Evolutionary conservation across 2,888 invertebrate genomes (phyloP), one percentile per base, ranked within the genome.

Genomic region (Blastobasis adustella): DNA sequence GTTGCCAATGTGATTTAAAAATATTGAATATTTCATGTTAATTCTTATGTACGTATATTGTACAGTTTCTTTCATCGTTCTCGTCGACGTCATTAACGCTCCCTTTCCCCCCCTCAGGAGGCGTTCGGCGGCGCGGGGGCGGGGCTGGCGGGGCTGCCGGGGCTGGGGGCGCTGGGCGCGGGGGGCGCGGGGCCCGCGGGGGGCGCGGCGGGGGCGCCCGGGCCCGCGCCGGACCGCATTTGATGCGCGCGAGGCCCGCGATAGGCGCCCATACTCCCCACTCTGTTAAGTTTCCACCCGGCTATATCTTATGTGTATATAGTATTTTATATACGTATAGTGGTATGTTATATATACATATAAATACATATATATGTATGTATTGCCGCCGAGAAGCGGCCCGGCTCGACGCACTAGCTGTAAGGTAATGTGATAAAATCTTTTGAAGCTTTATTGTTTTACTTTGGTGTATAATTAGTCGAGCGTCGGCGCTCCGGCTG

Each of bases 221-320:
- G 65, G 47, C 45, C 66, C 49, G 60, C 42, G 42, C 66, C 80
- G 60, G 78, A 73, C 68, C 83, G 85, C 71, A 86, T 88, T 82
- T 88, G 88, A 88, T 86, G 78, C 66, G 68, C 62, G 66, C 63
- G 71, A 55, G 56, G 58, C 65, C 55, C 63, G 44, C 49, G 49
- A 45, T 45, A 49, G 5, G 9, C 37, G 9, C 10, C 10, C 10
- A 5, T 5, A 10, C 39, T 10, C 6, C 37, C 5, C 37, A 49
- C 23, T 38, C 23, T 38, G 36, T 46, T 52, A 42, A 39, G 49
- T 53, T 50, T 44, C 50, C 45, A 42, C 42, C 46, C 46, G 7
- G 49, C 39, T 39, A 45, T 43, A 52, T 63, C 66, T 64, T 61
- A 64, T 68, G 65, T 79, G 79, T 80, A 79, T 73, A 80, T 81